A percentile compares a stretch with the other conserved stretches of the same genome.
Evolutionary conservation across 2,797 vertebrate species (phyloP).

Genomic region (Tarsius wallacei): DNA sequence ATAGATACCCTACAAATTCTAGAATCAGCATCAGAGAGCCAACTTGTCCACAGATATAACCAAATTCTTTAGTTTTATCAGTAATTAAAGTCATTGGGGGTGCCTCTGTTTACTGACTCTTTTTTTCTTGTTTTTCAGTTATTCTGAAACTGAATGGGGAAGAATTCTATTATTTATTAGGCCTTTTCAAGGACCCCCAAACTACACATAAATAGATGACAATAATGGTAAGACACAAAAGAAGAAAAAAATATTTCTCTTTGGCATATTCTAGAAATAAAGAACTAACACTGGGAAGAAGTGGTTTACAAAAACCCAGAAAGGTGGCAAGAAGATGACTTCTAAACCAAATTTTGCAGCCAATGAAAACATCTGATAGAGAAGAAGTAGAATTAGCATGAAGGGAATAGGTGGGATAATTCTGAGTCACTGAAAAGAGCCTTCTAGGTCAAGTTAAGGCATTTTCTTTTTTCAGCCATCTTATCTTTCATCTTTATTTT

Average conservation of each 20-base stretch:
- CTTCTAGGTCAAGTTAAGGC: neutral
- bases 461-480: constrained; percentile 8
- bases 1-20: neutral
- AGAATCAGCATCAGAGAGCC: neutral
- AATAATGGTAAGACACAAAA: neutral
- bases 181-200: neutral
- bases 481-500: constrained; percentile 30
- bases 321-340: neutral
- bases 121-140: neutral
- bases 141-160: constrained; percentile 21
- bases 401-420: neutral
- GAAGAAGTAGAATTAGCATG: neutral
- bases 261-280: neutral
- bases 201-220: neutral
- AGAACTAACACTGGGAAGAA: neutral
- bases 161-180: neutral
- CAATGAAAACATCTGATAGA: neutral
- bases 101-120: neutral
- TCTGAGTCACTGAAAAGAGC: neutral
- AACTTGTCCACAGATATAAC: neutral
- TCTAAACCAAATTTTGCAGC: neutral
- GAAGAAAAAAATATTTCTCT: neutral
- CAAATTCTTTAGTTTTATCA: neutral
- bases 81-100: neutral
- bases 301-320: neutral